Percentiles rank a stretch among this genome's conserved stretches.
These are phyloP conservation scores for Neelides folsomi DNA, from an alignment of 2,888 invertebrate genomes.

Conservation along the genomic window DNA sequence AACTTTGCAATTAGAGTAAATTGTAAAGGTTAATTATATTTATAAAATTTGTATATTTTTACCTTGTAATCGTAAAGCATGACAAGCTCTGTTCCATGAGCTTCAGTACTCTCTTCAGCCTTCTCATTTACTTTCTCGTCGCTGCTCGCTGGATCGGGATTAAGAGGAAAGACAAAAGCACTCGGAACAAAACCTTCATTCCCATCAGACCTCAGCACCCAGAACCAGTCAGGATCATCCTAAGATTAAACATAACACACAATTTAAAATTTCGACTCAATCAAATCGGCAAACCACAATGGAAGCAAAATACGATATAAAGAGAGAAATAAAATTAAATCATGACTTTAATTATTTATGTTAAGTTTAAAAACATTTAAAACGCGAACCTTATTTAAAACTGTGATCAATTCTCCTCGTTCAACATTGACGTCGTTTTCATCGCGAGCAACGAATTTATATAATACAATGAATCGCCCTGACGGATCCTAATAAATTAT, in stretches of 20 bases:
- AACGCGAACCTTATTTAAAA: conserved; percentile 43
- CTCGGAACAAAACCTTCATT: conserved; percentile 93
- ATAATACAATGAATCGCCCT: conserved; percentile 65
- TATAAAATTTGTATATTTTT: not conserved
- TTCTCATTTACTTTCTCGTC: conserved; percentile 9
- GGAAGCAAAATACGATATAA: too few relatives aligned
- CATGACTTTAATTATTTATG: too few relatives aligned
- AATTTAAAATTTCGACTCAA: too few relatives aligned
- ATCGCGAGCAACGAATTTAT: conserved; percentile 81
- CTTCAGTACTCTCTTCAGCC: conserved; percentile 43
- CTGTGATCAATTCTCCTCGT: conserved; percentile 88
- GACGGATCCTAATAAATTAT: conserved; percentile 30
- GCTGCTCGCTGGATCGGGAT: conserved; percentile 9
- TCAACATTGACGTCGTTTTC: conserved; percentile 91
- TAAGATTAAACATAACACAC: conserved; percentile 36
- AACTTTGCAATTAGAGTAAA: not conserved
- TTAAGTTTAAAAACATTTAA: too few relatives aligned
- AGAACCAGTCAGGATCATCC: conserved; percentile 93
- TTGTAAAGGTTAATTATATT: not conserved
- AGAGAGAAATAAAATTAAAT: too few relatives aligned
- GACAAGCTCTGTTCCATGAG: conserved; percentile 75
- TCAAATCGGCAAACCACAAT: too few relatives aligned
- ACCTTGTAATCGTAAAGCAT: conserved; percentile 91
- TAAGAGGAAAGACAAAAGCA: conserved; percentile 71
- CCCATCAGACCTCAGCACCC: conserved; percentile 83